Conservation (phyloP, 2,888 invertebrate species). For the Ectemnius cavifrons region DNA sequence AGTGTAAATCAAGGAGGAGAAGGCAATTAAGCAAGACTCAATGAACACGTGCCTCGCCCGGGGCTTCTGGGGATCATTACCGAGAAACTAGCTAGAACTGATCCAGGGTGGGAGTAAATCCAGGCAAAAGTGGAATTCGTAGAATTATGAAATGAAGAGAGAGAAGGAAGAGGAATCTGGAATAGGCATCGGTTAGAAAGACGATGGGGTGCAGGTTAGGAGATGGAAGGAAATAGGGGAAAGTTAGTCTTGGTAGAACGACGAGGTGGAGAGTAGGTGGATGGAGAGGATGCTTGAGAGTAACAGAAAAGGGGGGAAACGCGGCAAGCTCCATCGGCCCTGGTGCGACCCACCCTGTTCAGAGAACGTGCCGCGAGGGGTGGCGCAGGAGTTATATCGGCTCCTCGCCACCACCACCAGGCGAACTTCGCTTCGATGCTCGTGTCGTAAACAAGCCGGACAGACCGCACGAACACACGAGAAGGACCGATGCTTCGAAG, state of each 20-base stretch:
- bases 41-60: background rate
- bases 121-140: background rate
- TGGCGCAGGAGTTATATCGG: slow-evolving; percentile 58
- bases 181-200: background rate
- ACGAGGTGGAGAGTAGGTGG: slow-evolving; percentile 28
- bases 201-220: slow-evolving; percentile 10
- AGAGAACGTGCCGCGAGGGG: slow-evolving; percentile 49
- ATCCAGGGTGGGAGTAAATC: background rate
- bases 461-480: slow-evolving; percentile 57
- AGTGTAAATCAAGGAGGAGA: background rate
- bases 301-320: slow-evolving; percentile 18
- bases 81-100: background rate
- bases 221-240: slow-evolving; percentile 45
- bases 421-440: slow-evolving; percentile 65
- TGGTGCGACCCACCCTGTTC: slow-evolving; percentile 44
- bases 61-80: background rate
- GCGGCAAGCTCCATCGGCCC: slow-evolving; percentile 23
- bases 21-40: slow-evolving; percentile 1
- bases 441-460: slow-evolving; percentile 68
- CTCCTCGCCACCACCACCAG: slow-evolving; percentile 51
- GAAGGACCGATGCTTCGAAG: slow-evolving; percentile 13
- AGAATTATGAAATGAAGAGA: slow-evolving; percentile 6
- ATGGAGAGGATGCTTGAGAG: slow-evolving; percentile 29
- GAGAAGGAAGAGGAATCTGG: background rate
- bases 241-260: slow-evolving; percentile 61